A percentile compares a stretch with the other conserved stretches of the same genome.
Evolutionary conservation across 2,888 invertebrate species (phyloP).

Genomic region (Netelia virgata): DNA sequence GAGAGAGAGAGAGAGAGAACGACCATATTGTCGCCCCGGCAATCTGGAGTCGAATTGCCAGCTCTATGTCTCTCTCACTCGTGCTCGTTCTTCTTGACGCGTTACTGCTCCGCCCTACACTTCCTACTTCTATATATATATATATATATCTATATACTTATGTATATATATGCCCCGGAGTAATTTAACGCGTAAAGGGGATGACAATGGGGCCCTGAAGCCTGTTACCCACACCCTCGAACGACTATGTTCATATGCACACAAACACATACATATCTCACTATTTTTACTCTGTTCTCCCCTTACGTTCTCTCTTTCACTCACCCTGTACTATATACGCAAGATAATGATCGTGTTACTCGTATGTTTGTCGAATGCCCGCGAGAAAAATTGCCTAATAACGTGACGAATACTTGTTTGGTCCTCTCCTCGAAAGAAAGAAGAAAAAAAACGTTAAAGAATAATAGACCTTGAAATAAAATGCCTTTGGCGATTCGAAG

Average conservation of each 20-base stretch:
- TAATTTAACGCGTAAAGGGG: constrained; percentile 83
- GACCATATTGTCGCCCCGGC: constrained; percentile 78
- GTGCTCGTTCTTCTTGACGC: constrained; percentile 56
- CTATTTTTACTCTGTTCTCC: constrained; percentile 26
- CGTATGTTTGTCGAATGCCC: constrained; percentile 72
- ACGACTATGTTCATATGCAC: constrained; percentile 32
- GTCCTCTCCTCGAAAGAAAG: constrained; percentile 21
- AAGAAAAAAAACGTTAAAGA: constrained; percentile 37
- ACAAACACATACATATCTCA: constrained; percentile 1
- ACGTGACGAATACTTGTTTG: constrained; percentile 67
- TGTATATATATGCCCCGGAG: constrained; percentile 76
- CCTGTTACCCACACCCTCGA: constrained; percentile 72
- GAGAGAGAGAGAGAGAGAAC: not conserved
- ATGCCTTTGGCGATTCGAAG: constrained; percentile 10
- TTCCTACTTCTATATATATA: constrained; percentile 65
- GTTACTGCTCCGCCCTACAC: constrained; percentile 69
- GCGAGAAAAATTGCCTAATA: constrained; percentile 71
- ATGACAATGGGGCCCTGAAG: constrained; percentile 78
- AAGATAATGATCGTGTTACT: constrained; percentile 81
- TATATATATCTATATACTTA: not conserved
- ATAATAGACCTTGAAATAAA: constrained; percentile 19
- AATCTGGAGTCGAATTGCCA: constrained; percentile 83
- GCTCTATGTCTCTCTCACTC: constrained; percentile 50
- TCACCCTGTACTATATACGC: constrained; percentile 69
- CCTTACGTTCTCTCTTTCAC: constrained; percentile 45